A percentile compares a stretch with the other conserved stretches of the same genome.
Conservation (phyloP, 2,888 invertebrate species). For the Eristalis pertinax region DNA sequence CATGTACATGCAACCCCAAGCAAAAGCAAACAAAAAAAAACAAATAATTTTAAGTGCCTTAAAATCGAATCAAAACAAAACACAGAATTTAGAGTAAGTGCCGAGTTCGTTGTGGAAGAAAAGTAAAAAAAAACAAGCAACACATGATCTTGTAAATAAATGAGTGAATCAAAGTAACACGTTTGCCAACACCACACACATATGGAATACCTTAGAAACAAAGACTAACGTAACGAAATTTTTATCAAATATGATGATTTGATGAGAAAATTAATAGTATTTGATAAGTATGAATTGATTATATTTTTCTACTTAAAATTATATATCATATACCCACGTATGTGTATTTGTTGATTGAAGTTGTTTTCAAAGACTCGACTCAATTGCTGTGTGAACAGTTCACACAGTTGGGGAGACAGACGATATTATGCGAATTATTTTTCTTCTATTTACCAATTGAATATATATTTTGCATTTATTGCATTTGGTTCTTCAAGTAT, state of each 20-base stretch:
- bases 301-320: constrained; percentile 65
- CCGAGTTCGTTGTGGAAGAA: constrained; percentile 9
- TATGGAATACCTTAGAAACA: constrained; percentile 11
- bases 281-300: constrained; percentile 32
- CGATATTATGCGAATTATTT: neutral
- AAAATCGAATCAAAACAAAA: constrained; percentile 31
- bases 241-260: neutral
- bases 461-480: constrained; percentile 5
- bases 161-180: constrained; percentile 28
- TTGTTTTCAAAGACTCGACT: neutral
- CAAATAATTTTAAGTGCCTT: constrained; percentile 63
- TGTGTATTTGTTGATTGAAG: neutral
- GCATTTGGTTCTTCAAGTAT: constrained; percentile 6
- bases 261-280: constrained; percentile 22
- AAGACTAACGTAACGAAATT: constrained; percentile 8
- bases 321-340: neutral
- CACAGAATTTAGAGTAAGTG: neutral
- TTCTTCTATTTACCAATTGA: constrained; percentile 8
- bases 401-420: neutral
- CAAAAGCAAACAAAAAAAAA: neutral
- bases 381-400: neutral
- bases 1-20: constrained; percentile 2
- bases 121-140: neutral
- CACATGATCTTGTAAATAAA: neutral
- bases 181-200: constrained; percentile 38